Conservation (phyloP, 2,113 vertebrate genomes). For the Anolis carolinensis region DNA sequence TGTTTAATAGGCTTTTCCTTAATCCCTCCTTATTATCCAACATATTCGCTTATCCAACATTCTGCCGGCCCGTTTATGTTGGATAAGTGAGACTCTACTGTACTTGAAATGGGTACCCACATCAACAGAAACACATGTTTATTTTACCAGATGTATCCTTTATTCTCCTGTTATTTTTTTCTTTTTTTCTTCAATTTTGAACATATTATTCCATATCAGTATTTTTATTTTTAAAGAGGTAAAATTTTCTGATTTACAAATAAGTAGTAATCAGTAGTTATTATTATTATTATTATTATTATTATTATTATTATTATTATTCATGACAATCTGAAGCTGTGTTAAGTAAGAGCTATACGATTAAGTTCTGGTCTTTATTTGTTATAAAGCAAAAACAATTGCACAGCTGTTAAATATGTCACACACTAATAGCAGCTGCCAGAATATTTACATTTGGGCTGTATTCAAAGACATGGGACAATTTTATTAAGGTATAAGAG, state of each 20-base stretch:
- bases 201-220: not conserved
- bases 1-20: no score
- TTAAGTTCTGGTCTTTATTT: not conserved
- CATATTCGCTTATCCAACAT: no score
- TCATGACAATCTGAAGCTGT: not conserved
- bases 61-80: no score
- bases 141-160: not conserved
- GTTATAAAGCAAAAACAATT: not conserved
- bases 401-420: not conserved
- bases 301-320: not conserved
- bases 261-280: not conserved
- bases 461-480: not conserved
- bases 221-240: not conserved
- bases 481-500: conserved; percentile 18
- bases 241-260: not conserved
- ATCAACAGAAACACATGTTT: not conserved
- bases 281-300: not conserved
- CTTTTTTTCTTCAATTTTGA: not conserved
- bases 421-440: conserved; percentile 1
- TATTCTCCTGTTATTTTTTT: not conserved
- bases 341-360: not conserved
- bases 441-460: not conserved
- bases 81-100: no score
- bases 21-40: no score
- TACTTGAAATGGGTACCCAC: no score